A percentile compares a stretch with the other conserved stretches of the same genome.
These are phyloP conservation scores for Meloidogyne floridensis DNA, from an alignment of 1,140 invertebrate species.

Conservation along the genomic window DNA sequence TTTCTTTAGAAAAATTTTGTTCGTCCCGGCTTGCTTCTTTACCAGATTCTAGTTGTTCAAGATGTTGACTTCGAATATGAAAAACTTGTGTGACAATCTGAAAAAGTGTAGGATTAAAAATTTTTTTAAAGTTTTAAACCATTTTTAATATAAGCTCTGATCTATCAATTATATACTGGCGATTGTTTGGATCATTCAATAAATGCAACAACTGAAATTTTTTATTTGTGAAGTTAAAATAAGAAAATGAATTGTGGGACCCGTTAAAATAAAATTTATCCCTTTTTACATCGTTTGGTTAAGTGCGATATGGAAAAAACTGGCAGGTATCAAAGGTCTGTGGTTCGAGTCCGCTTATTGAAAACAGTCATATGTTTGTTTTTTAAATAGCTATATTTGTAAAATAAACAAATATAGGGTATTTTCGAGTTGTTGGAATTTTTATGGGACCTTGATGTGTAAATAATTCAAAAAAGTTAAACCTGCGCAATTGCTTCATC, in stretches of 20 bases:
- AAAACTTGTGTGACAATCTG: conserved; percentile 42
- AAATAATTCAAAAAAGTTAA: background rate
- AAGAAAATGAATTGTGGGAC: too few relatives aligned
- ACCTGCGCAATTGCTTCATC: conserved; percentile 41
- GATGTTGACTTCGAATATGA: conserved; percentile 44
- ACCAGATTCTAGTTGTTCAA: conserved; percentile 33
- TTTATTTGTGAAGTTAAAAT: background rate
- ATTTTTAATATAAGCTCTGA: conserved; percentile 41
- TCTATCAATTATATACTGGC: conserved; percentile 33
- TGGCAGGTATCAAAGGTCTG: too few relatives aligned
- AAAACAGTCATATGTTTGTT: too few relatives aligned
- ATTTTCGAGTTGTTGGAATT: too few relatives aligned
- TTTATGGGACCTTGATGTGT: background rate
- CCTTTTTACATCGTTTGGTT: too few relatives aligned
- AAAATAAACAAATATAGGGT: too few relatives aligned
- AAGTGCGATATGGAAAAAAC: too few relatives aligned
- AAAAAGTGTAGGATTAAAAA: background rate
- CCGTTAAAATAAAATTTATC: too few relatives aligned
- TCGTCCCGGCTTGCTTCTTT: background rate
- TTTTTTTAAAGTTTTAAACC: background rate
- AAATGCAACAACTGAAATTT: conserved; percentile 36
- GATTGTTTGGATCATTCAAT: conserved; percentile 27
- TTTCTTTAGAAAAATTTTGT: conserved; percentile 14
- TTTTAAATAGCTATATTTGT: too few relatives aligned
- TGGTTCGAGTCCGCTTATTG: too few relatives aligned